Evolutionary conservation across 2,797 vertebrate genomes (phyloP).

Genomic region (Acanthis flammea): DNA sequence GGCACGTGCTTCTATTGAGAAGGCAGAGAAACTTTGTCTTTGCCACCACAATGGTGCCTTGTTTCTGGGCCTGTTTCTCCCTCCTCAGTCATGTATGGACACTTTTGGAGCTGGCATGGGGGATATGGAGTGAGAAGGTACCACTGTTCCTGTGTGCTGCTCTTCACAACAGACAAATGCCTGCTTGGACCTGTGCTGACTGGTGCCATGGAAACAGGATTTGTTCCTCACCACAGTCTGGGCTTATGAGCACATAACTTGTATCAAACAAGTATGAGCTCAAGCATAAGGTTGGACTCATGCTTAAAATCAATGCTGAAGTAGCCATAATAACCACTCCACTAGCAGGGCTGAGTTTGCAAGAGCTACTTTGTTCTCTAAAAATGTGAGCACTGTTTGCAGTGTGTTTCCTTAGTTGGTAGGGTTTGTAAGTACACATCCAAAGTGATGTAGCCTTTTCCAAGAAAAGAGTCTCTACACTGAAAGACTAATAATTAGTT

Average conservation of each 20-base stretch:
- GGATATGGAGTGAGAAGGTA: background rate
- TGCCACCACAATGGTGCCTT: accelerated
- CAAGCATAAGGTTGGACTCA: background rate
- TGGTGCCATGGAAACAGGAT: background rate
- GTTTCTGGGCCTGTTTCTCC: background rate
- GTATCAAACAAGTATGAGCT: background rate
- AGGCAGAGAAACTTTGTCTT: background rate
- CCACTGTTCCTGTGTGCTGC: background rate
- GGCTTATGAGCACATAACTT: background rate
- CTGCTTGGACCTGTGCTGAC: background rate
- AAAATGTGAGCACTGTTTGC: background rate
- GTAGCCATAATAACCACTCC: background rate
- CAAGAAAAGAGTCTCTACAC: background rate
- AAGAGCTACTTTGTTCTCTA: background rate
- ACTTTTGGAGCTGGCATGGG: background rate
- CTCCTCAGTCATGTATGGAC: accelerated
- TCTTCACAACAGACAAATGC: background rate
- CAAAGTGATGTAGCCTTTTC: background rate
- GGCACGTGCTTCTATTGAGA: background rate
- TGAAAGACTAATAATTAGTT: background rate
- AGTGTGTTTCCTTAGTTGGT: background rate
- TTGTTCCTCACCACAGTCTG: background rate
- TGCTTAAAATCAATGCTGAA: background rate
- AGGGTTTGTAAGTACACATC: accelerated
- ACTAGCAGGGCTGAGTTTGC: background rate